Evolutionary conservation across 2,888 invertebrate species (phyloP).

Genomic region (Acrobasis repandana): DNA sequence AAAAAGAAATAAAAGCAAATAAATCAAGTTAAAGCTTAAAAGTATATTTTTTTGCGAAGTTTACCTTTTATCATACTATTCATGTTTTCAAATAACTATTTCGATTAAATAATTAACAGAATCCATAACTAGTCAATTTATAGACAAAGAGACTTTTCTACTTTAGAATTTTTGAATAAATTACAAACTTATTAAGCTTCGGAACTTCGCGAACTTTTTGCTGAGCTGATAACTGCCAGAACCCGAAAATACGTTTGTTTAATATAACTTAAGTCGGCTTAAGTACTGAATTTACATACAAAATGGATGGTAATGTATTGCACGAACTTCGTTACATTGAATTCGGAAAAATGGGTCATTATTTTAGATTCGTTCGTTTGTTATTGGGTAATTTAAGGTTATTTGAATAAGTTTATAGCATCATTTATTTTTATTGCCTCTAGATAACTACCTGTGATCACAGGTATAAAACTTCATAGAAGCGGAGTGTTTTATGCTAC

Average conservation of each 20-base stretch:
- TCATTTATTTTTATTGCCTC: background rate
- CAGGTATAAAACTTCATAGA: too few relatives aligned
- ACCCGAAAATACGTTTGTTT: conserved; percentile 2
- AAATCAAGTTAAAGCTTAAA: too few relatives aligned
- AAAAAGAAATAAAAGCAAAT: too few relatives aligned
- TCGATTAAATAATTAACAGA: background rate
- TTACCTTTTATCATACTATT: background rate
- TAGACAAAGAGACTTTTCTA: background rate
- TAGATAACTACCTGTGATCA: too few relatives aligned
- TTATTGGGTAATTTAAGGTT: background rate
- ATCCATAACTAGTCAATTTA: conserved; percentile 2
- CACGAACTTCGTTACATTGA: background rate
- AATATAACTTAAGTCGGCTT: background rate
- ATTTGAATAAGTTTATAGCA: background rate
- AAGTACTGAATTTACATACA: background rate
- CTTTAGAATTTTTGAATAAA: background rate
- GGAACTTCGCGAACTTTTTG: background rate
- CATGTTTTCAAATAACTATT: background rate
- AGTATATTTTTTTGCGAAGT: too few relatives aligned
- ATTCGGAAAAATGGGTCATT: background rate
- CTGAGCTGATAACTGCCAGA: background rate
- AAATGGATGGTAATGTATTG: conserved; percentile 1
- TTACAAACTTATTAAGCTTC: background rate
- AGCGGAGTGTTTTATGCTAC: too few relatives aligned
- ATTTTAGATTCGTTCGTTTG: background rate